phyloP scores from a whole-genome alignment of 2,797 vertebrate species.

The Thamnophis elegans region DNA sequence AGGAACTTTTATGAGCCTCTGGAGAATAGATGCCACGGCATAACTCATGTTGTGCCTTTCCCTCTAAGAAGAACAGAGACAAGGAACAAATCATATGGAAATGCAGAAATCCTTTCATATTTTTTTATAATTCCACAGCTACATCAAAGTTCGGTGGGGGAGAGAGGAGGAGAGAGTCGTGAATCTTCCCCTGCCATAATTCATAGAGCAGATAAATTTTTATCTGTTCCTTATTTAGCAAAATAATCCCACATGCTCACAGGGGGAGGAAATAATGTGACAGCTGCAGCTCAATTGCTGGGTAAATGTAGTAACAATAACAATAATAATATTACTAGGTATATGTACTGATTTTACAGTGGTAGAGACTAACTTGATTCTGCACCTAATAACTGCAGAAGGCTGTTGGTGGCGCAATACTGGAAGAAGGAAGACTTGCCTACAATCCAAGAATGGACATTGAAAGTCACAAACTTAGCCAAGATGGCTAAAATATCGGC shows the following conservation, averaged over 20 bases:
- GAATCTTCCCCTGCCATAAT: conserved; percentile 50
- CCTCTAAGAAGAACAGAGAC: conserved; percentile 42
- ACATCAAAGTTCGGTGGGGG: conserved; percentile 36
- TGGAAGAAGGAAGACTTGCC: no score
- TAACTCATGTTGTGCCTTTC: conserved; percentile 49
- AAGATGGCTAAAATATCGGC: no score
- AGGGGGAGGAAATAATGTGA: neutral
- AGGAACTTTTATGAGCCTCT: conserved; percentile 58
- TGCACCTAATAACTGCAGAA: no score
- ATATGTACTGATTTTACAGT: no score
- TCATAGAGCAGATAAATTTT: conserved; percentile 59
- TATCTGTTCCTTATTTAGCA: conserved; percentile 50
- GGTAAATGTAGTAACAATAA: neutral
- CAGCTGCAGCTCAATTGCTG: neutral
- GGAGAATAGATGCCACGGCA: conserved; percentile 46
- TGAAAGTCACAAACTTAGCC: no score
- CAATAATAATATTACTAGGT: no score
- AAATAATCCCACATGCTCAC: conserved; percentile 28
- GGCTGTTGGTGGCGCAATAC: no score
- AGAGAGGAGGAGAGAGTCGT: conserved; percentile 3
- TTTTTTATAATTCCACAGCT: conserved; percentile 60
- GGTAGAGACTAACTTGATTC: no score
- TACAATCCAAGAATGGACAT: no score
- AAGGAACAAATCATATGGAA: conserved; percentile 65
- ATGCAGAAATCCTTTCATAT: conserved; percentile 54